A percentile compares a stretch with the other conserved stretches of the same genome.
These are phyloP conservation scores for Platyscelio sp. DNA, from an alignment of 2,888 invertebrate genomes.

Conservation along the genomic window DNA sequence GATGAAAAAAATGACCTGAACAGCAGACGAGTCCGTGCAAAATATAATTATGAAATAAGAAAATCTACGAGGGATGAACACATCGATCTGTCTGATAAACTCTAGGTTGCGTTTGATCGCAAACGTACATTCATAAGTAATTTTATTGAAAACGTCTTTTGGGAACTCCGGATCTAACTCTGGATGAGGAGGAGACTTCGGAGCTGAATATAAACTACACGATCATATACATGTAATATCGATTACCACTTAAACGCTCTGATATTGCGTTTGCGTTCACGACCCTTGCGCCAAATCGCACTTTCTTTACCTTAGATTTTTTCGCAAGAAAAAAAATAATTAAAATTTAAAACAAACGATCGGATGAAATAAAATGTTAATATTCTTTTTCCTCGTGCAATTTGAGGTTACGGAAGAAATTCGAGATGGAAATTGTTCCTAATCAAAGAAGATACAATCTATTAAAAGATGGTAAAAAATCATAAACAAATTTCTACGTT, in stretches of 20 bases:
- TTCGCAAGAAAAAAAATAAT: not conserved
- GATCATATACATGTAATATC: constrained; percentile 80
- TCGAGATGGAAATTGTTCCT: too few species aligned
- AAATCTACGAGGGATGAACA: not conserved
- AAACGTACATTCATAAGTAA: constrained; percentile 59
- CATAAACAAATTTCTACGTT: too few species aligned
- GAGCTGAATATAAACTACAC: constrained; percentile 78
- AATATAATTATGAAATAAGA: not conserved
- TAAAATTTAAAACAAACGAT: not conserved
- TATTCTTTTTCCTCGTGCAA: too few species aligned
- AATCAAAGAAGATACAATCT: too few species aligned
- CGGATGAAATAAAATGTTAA: too few species aligned
- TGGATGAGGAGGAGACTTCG: constrained; percentile 34
- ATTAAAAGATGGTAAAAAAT: too few species aligned
- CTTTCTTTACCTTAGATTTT: not conserved
- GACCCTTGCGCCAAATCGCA: constrained; percentile 52
- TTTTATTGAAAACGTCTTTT: constrained; percentile 78
- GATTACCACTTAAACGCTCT: constrained; percentile 82
- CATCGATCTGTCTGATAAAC: too few species aligned
- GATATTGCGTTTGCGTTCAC: constrained; percentile 81
- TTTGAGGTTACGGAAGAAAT: too few species aligned
- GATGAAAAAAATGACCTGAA: too few species aligned
- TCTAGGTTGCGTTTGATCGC: constrained; percentile 9
- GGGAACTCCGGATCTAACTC: constrained; percentile 73
- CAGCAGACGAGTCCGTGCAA: too few species aligned